Base-by-base conservation (phyloP, 2,888 invertebrate genomes). In the Cyaniris semiargus region DNA sequence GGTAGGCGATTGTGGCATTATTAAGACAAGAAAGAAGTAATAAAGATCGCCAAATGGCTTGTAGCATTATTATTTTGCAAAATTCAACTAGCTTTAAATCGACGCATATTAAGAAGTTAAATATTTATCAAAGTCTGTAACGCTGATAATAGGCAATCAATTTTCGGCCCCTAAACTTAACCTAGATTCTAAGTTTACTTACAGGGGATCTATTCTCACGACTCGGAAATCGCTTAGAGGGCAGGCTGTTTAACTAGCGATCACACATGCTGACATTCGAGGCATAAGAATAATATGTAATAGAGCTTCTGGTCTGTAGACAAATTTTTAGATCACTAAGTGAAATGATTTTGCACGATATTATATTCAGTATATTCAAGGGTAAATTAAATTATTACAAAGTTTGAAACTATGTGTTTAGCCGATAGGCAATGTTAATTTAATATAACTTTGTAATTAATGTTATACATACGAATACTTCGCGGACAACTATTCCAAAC, bases 391-490 rank as follows among this genome's bases (percentile, higher is more conserved):
- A 66, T 66, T 66, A 66, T 66, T 66, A 66, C 6, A 66, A 66
- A 66, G 15, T 66, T 66, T 1, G 27, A 18, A 27, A 66, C 66
- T 66, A 31, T 66, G 66, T 31, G 66, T 66, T 31, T 66, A 66
- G 27, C 66, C 66, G 66, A 66, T 66, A 31, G 27, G 66, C 66
- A 31, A 66, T 66, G 66, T 66, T 66, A 66, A 66, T 66, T 66
- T 66, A 66, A 66, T 66, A 66, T 66, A 66, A 66, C 66, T 66
- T 66, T 66, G 18, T 66, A 66, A 66, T 66, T 66, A 66, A 66
- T 66, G 27, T 66, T 66, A 15, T 27, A 66, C 66, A 66, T 66
- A 21, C 6, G 66, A 66, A 66, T 66, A 66, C 66, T 66, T 66
- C 66, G 6, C 66, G 66, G 66, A 66, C 18, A 66, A 66, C 66